These are phyloP conservation scores for Geopemphigus sp. DNA, from an alignment of 1,140 invertebrate species.

Conservation along the genomic window DNA sequence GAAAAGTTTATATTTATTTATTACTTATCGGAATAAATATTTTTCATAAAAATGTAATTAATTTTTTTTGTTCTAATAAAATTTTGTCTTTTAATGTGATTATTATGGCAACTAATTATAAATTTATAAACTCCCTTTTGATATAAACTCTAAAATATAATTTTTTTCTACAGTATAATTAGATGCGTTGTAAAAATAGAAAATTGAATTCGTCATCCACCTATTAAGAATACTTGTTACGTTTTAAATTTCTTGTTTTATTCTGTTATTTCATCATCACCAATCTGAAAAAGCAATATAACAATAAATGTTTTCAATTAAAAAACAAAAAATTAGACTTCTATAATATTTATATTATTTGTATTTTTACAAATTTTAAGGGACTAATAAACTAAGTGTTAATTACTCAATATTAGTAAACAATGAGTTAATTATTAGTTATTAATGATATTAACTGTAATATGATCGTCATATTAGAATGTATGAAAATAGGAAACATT, in stretches of 20 bases:
- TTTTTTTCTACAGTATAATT: not conserved
- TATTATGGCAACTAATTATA: not conserved
- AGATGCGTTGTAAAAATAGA: not conserved
- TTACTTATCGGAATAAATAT: not conserved
- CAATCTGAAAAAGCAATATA: slow-evolving; percentile 7
- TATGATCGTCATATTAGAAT: too few relatives aligned
- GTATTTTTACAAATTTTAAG: too few relatives aligned
- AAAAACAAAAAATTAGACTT: not conserved
- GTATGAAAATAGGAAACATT: too few relatives aligned
- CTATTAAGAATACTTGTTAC: not conserved
- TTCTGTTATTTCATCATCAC: not conserved
- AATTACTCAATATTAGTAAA: too few relatives aligned
- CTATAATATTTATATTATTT: too few relatives aligned
- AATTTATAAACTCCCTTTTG: not conserved
- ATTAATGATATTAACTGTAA: too few relatives aligned
- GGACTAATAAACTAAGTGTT: too few relatives aligned
- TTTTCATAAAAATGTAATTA: not conserved
- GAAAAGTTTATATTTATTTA: not conserved
- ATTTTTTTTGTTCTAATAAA: not conserved
- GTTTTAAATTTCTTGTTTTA: not conserved
- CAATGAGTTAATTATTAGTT: too few relatives aligned
- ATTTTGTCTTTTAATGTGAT: not conserved
- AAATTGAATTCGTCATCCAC: not conserved
- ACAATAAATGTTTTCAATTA: not conserved
- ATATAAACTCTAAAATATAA: not conserved